These are phyloP conservation scores for Diglossa cyanea DNA, from an alignment of 2,797 vertebrate species.

Conservation along the genomic window DNA sequence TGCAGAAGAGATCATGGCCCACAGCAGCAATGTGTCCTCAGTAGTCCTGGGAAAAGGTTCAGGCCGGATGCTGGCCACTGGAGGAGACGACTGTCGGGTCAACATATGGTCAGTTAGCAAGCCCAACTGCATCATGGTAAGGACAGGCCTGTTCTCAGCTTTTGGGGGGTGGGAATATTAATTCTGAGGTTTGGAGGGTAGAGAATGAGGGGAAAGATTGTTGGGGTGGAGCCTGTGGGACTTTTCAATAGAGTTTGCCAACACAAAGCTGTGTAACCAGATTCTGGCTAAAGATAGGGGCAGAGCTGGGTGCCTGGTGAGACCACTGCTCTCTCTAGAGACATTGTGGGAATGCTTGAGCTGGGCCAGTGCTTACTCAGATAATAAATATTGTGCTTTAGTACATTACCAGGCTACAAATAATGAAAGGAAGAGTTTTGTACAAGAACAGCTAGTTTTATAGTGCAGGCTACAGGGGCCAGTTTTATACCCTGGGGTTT, in stretches of 20 bases:
- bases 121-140: slow-evolving; percentile 97
- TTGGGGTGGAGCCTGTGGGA: background rate
- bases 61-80: slow-evolving; percentile 89
- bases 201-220: background rate
- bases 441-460: background rate
- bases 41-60: slow-evolving; percentile 90
- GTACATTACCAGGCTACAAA: background rate
- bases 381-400: background rate
- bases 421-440: background rate
- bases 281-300: background rate
- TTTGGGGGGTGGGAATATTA: background rate
- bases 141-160: background rate
- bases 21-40: slow-evolving; percentile 87
- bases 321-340: background rate
- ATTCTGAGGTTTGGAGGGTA: background rate
- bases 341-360: background rate
- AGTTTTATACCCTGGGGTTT: background rate
- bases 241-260: background rate
- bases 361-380: background rate
- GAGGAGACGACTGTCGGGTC: slow-evolving; percentile 92
- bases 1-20: slow-evolving; percentile 91
- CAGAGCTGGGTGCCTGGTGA: background rate
- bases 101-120: slow-evolving; percentile 96
- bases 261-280: background rate
- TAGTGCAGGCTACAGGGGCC: background rate